Evolutionary conservation across 2,888 invertebrate genomes (phyloP), one percentile per base, ranked within the genome.

Genomic region (Sepiola atlantica): DNA sequence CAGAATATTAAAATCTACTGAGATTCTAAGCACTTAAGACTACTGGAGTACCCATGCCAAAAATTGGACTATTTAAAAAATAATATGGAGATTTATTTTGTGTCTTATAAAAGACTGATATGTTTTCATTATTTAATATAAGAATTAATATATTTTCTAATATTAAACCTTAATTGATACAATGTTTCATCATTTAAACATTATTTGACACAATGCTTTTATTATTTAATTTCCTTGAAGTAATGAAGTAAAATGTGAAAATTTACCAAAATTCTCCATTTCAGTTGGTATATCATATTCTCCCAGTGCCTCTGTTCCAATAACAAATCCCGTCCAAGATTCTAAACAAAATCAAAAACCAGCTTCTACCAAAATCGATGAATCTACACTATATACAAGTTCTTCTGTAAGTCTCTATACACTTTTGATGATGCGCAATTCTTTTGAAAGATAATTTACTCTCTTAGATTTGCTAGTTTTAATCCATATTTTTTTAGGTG

Each of bases 321-420:
- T 32, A 55, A 55, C 55, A 45, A n/a, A 92, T 92, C 92, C 92
- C 55, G 55, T 92, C 92, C 92, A 55, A 55, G 45, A 16, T 55
- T 92, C 55, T 28, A 45, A 92, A 28, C 35, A 54, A 54, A 92
- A 55, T 55, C 92, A 14, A 92, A 92, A 92, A 45, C 92, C 92
- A 92, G 55, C 92, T n/a, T 24, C 92, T 1, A 92, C 54, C 35
- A 92, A 92, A 92, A 92, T 92, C 92, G 28, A 92, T 54, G n/a
- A 2, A 92, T 14, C 92, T 54, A 54, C 35, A 92, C 28, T n/a
- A 55, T 92, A 16, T n/a, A 55, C 45, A 32, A 45, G 55, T 92
- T 92, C 92, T 92, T 92, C 92, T 92, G 92, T 92, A 92, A 92
- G 92, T 92, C 92, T 92, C 35, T 55, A 92, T 28, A 54, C 16